phyloP scores from a whole-genome alignment of 2,888 invertebrate genomes.

The Diloba caeruleocephala region DNA sequence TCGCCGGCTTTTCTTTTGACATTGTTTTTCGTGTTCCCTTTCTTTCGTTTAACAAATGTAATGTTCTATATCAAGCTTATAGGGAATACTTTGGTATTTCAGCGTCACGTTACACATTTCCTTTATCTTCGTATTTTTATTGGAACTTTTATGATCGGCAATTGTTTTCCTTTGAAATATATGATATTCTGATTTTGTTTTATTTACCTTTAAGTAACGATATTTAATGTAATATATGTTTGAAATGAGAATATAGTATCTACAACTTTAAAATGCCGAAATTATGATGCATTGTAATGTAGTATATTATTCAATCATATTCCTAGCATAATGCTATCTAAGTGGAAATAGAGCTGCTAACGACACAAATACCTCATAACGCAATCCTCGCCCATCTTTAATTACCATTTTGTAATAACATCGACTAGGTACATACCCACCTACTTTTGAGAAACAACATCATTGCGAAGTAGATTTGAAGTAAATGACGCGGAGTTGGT shows the following conservation, averaged over 20 bases:
- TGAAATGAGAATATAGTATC: neutral
- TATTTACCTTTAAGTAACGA: no score
- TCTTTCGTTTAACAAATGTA: slow-evolving; percentile 48
- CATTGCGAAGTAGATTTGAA: slow-evolving; percentile 15
- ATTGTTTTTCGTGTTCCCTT: slow-evolving; percentile 40
- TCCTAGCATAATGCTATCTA: neutral
- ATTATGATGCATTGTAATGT: no score
- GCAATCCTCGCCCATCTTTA: slow-evolving; percentile 4
- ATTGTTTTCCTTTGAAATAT: slow-evolving; percentile 32
- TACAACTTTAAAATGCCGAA: no score
- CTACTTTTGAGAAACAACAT: slow-evolving; percentile 11
- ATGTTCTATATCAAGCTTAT: slow-evolving; percentile 45
- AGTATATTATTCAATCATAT: no score
- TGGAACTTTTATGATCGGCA: slow-evolving; percentile 33
- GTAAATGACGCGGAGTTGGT: slow-evolving; percentile 19
- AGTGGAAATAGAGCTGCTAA: slow-evolving; percentile 19
- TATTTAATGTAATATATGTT: neutral
- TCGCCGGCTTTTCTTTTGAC: slow-evolving; percentile 17
- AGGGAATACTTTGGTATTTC: slow-evolving; percentile 35
- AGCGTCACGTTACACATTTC: slow-evolving; percentile 24
- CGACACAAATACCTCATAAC: slow-evolving; percentile 23
- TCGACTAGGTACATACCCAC: neutral
- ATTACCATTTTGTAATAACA: slow-evolving; percentile 8
- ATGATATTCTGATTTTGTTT: slow-evolving; percentile 7
- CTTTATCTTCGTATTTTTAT: slow-evolving; percentile 37